These are phyloP conservation scores for Dendrolimus kikuchii DNA, from an alignment of 1,140 invertebrate species.

Conservation along the genomic window DNA sequence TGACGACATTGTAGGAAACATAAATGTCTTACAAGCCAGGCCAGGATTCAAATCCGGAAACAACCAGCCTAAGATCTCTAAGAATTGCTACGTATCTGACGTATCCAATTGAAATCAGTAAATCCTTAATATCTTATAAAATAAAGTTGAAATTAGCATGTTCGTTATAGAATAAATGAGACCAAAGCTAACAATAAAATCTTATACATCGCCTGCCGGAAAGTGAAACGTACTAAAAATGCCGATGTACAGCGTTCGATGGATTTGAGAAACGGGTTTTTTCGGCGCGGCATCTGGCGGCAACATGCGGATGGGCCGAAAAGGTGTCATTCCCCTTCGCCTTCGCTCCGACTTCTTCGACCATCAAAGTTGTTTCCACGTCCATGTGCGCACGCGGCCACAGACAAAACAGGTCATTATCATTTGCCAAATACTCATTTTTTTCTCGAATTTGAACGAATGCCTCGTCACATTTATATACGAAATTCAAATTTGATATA, in stretches of 20 bases:
- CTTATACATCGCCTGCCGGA: constrained; percentile 9
- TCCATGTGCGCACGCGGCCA: constrained; percentile 8
- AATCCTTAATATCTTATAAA: no score
- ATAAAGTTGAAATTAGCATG: no score
- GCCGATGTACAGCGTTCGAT: constrained; percentile 4
- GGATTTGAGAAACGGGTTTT: constrained; percentile 8
- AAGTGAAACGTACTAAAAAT: neutral
- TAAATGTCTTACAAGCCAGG: no score
- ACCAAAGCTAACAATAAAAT: neutral
- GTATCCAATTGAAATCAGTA: no score
- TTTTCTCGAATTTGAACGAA: neutral
- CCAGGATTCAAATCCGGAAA: no score
- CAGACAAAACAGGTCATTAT: constrained; percentile 13
- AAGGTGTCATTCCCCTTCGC: constrained; percentile 25
- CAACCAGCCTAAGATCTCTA: no score
- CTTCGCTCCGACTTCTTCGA: constrained; percentile 17
- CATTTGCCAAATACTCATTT: constrained; percentile 5
- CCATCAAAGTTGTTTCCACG: constrained; percentile 21
- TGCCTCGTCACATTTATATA: no score
- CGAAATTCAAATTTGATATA: no score
- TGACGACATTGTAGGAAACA: no score
- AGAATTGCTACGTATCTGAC: no score
- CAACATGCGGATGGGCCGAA: constrained; percentile 18
- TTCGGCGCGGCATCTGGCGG: constrained; percentile 18
- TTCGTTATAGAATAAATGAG: no score